phyloP scores from a whole-genome alignment of 2,888 invertebrate species.

The Pollenia labialis region DNA sequence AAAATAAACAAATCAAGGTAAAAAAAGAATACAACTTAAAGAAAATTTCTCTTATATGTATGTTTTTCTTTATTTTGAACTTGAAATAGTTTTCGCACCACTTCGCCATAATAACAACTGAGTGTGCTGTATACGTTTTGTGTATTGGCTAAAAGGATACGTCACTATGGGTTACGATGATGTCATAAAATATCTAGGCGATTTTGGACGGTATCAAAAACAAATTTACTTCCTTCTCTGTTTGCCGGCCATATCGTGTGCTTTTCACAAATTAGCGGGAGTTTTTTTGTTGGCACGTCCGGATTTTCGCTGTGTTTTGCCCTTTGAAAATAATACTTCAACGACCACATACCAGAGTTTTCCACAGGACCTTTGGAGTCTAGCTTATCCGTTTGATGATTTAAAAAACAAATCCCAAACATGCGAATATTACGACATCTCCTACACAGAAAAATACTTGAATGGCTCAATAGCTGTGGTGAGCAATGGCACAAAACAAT shows the following conservation, averaged over 20 bases:
- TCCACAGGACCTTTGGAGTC: slow-evolving; percentile 84
- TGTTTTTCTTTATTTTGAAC: slow-evolving; percentile 48
- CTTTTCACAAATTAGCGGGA: slow-evolving; percentile 89
- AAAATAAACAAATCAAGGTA: slow-evolving; percentile 33
- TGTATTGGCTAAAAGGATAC: slow-evolving; percentile 61
- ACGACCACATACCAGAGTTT: slow-evolving; percentile 81
- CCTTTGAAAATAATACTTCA: slow-evolving; percentile 85
- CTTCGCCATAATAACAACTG: slow-evolving; percentile 2
- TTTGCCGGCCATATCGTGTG: slow-evolving; percentile 89
- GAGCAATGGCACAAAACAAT: slow-evolving; percentile 82
- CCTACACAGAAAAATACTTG: slow-evolving; percentile 82
- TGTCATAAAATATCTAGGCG: slow-evolving; percentile 88
- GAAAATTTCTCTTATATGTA: slow-evolving; percentile 41
- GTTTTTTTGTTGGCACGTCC: slow-evolving; percentile 89
- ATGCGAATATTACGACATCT: slow-evolving; percentile 85
- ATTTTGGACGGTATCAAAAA: slow-evolving; percentile 89
- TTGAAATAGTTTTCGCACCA: slow-evolving; percentile 41
- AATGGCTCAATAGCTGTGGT: slow-evolving; percentile 76
- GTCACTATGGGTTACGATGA: slow-evolving; percentile 89
- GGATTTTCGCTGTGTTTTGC: slow-evolving; percentile 87
- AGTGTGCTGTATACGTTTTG: background rate
- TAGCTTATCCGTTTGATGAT: slow-evolving; percentile 86
- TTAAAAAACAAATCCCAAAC: slow-evolving; percentile 84
- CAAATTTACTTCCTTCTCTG: slow-evolving; percentile 89
- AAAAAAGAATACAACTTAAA: slow-evolving; percentile 28